A percentile compares a stretch with the other conserved stretches of the same genome.
These are phyloP conservation scores for Cryptotermes secundus DNA, from an alignment of 1,140 invertebrate genomes.

Conservation along the genomic window DNA sequence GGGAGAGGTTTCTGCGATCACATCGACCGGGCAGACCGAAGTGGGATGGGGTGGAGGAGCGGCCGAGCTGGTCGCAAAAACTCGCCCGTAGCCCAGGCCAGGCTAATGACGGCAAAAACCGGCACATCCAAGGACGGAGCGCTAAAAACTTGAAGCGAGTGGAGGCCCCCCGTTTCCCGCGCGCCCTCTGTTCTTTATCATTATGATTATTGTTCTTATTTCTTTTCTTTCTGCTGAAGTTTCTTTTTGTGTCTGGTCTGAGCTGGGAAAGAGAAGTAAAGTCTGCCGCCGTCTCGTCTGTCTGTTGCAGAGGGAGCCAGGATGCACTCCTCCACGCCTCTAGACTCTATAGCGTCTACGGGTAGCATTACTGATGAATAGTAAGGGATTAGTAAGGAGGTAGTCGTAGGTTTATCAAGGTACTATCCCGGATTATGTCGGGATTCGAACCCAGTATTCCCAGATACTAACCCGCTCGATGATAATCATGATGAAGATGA, in stretches of 20 bases:
- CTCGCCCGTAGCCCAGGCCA: not conserved
- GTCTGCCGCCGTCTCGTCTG: too few relatives aligned
- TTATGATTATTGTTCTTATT: not conserved
- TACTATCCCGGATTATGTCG: too few relatives aligned
- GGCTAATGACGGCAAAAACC: constrained; percentile 7
- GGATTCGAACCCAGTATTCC: too few relatives aligned
- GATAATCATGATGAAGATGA: too few relatives aligned
- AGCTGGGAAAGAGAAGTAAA: not conserved
- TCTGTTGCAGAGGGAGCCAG: too few relatives aligned
- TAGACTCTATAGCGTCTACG: too few relatives aligned
- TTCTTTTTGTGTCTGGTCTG: not conserved
- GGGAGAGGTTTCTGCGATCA: not conserved
- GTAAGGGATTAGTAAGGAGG: too few relatives aligned
- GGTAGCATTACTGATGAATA: too few relatives aligned
- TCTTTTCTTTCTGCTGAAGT: not conserved
- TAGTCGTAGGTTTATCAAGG: too few relatives aligned
- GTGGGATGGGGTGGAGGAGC: too few relatives aligned
- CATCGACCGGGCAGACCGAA: not conserved
- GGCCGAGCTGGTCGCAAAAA: not conserved
- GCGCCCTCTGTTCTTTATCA: not conserved
- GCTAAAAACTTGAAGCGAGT: constrained; percentile 6
- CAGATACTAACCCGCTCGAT: too few relatives aligned
- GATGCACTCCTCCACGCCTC: too few relatives aligned
- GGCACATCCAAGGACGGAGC: not conserved
- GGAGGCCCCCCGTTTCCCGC: not conserved